Evolutionary conservation across 2,888 invertebrate genomes (phyloP), one percentile per base, ranked within the genome.

Genomic region (Sphaerophoria rueppellii): DNA sequence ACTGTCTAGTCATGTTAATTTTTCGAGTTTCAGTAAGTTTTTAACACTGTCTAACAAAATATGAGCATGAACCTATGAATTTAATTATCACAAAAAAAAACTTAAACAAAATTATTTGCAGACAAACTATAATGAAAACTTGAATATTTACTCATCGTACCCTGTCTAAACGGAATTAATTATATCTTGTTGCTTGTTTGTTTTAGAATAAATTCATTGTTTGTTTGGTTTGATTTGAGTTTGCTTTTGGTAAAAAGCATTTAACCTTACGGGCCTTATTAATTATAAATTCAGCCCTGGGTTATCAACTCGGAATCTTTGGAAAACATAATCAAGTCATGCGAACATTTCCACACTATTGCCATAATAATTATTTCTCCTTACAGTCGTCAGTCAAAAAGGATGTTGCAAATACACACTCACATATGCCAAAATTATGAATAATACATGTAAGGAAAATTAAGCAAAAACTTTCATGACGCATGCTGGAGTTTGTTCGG

Each of bases 321-420:
- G 46, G 65, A 69, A 63, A 74, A 65, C 67, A 65, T 83, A 80
- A 80, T 75, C 80, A 80, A 83, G 83, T 80, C 76, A 85, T 77
- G 81, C 76, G 73, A 85, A 70, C 73, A 85, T 81, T 73, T 81
- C 81, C 72, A 77, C 81, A 85, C 85, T 85, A 81, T 81, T 81
- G 81, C 81, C 76, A 63, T 85, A 85, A 63, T 85, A 85, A 85
- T 85, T 85, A 81, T 85, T 85, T 77, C 81, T 81, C 81, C 76
- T 85, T 85, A 85, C 50, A 70, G 75, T 72, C 80, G 71, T 75
- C 80, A 71, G 67, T 83, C 80, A 80, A 69, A 72, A 43, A 54
- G 74, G 79, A 70, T 74, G 69, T 73, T 48, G 52, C 70, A 58
- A 32, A 81, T 54, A 76, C 60, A 67, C 61, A 32, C 63, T 2